Evolutionary conservation across 2,113 vertebrate species (phyloP), one percentile per base, ranked within the genome.

Genomic region (Myrmophylax atrothorax): DNA sequence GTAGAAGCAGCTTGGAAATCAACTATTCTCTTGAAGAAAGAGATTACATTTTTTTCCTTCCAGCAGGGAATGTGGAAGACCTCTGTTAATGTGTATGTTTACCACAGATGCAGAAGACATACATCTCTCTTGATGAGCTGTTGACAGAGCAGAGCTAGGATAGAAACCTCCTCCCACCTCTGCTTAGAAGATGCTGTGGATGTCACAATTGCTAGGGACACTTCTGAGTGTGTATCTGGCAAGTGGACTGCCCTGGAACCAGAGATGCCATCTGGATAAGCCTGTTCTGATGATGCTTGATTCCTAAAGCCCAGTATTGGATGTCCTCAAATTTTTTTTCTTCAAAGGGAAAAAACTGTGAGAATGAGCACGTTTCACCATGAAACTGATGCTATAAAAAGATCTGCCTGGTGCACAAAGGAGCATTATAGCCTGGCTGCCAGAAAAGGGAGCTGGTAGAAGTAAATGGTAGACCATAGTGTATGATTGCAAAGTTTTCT

Each of bases 1-100:
- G 69, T 35, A 92, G 64, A 80, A 94, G 20, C 29, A 84, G 50
- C 31, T 50, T 93, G 55, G 23, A 62, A 73, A 88, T 92, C 72
- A 76, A 79, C 10, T 49, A 94, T 87, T 87, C 52, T 80, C 49
- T 59, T 74, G 50, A 94, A 93, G 68, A 77, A 89, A 88, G 83
- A 70, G 23, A 72, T n/a, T 47, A 63, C 17, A 23, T 76, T 64
- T 86, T 63, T 88, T 80, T 74, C 55, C 26, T 95, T 95, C 35
- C 40, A 77, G 56, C 56, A 70, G 91, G 46, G 42, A 78, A 78
- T 38, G 29, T 67, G 44, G 83, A 81, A 89, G 73, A 81, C 37
- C 14, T 91, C 68, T 91, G 13, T 74, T 84, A 81, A 80, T 63
- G 46, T 40, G 40, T 18, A 46, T 58, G 42, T 89, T 92, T 89